Base-by-base conservation (phyloP, 2,888 invertebrate species). In the Dascillus cervinus region DNA sequence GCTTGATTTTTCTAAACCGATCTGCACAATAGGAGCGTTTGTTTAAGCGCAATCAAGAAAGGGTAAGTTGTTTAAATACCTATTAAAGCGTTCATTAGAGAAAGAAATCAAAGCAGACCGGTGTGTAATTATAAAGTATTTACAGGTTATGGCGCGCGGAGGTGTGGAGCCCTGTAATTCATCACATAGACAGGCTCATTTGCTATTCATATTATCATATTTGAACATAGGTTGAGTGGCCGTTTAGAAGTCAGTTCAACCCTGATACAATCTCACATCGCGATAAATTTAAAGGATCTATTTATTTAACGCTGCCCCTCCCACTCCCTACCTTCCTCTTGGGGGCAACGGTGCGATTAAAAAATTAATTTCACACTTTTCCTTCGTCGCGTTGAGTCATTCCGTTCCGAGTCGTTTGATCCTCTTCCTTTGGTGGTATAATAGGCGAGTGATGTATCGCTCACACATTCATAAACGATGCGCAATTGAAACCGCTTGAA, bases 61-160 rank as follows among this genome's bases (percentile, higher is more conserved):
- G 40, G 43, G 41, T 46, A 37, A 43, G 36, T 44, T 44, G 46
- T 43, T 52, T 54, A 53, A 52, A 50, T 49, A 55, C 50, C 55
- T 56, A 62, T 63, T 62, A 64, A 50, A 49, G 44, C 49, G 50
- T 60, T 61, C 62, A 63, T 64, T 63, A 62, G 57, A 53, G 53
- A 46, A 29, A 34, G 45, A 49, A 58, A 60, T 62, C 60, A 63
- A 64, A 64, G 62, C 53, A 46, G 46, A 47, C 62, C 64, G 64
- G 60, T 55, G 53, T 63, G 57, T 65, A 65, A 65, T 65, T 65
- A 65, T 64, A 64, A 65, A 64, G 62, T 62, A 62, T 65, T 65
- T 65, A 65, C 60, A 51, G 47, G 49, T 50, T 51, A 49, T 54
- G 50, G 51, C 50, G 55, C n/a, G n/a, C 50, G 56, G 58, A 58